Evolutionary conservation across 1,140 invertebrate genomes (phyloP).

Genomic region (Teleopsis dalmanni): DNA sequence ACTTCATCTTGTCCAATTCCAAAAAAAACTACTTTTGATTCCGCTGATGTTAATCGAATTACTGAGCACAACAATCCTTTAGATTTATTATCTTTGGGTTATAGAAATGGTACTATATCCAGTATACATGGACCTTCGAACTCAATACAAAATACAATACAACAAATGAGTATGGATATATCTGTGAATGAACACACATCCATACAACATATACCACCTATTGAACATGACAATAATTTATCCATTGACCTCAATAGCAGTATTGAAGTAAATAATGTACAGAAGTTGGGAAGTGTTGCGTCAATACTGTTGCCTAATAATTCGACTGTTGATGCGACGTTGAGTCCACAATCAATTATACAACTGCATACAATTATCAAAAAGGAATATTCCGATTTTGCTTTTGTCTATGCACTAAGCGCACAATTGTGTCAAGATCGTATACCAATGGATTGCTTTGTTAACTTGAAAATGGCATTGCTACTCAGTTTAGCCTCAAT

Average conservation of each 20-base stretch:
- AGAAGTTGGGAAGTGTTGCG: too few relatives aligned
- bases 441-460: constrained; percentile 36
- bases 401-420: constrained; percentile 30
- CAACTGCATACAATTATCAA: constrained; percentile 23
- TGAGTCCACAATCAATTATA: constrained; percentile 8
- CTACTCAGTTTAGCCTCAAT: constrained; percentile 25
- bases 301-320: neutral
- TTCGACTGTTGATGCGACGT: neutral
- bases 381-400: constrained; percentile 29
- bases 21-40: too few relatives aligned
- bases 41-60: too few relatives aligned
- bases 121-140: too few relatives aligned
- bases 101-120: too few relatives aligned
- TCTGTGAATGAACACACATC: neutral
- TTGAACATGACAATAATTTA: neutral
- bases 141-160: too few relatives aligned
- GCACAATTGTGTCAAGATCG: constrained; percentile 28
- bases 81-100: too few relatives aligned
- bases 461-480: constrained; percentile 32
- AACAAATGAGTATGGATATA: neutral
- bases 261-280: neutral
- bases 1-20: too few relatives aligned
- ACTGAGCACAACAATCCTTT: too few relatives aligned
- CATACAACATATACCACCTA: neutral
- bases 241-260: neutral